Percentiles rank a stretch among this genome's conserved stretches.
These are phyloP conservation scores for Operophtera brumata DNA, from an alignment of 2,888 invertebrate species.

Conservation along the genomic window DNA sequence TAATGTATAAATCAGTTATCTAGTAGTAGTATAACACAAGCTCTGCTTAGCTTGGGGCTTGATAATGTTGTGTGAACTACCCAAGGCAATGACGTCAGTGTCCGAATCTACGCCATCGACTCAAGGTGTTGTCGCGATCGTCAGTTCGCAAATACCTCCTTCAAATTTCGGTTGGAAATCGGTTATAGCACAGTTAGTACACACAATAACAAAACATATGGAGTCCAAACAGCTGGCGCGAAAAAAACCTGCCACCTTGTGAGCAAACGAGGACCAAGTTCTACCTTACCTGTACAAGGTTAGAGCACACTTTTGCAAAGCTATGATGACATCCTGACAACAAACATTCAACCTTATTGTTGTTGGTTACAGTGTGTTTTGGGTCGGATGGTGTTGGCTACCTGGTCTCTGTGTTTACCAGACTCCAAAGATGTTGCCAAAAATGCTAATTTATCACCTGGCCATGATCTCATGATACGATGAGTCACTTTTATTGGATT, in stretches of 20 bases:
- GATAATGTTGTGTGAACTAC: no score
- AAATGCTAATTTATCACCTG: conserved; percentile 6
- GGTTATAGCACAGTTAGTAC: conserved; percentile 14
- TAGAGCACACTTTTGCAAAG: not conserved
- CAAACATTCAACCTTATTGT: not conserved
- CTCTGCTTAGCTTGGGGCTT: no score
- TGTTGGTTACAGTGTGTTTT: not conserved
- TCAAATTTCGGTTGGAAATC: not conserved
- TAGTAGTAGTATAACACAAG: no score
- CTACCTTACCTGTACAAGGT: not conserved
- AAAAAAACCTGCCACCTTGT: conserved; percentile 10
- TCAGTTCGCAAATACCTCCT: not conserved
- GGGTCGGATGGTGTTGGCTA: not conserved
- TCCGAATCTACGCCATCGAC: not conserved
- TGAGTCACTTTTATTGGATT: not conserved
- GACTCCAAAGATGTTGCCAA: not conserved
- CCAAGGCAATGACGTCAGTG: no score
- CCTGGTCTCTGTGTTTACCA: not conserved
- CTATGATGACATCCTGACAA: not conserved
- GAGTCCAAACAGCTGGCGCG: conserved; percentile 13
- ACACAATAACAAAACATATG: conserved; percentile 17
- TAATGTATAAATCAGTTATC: no score
- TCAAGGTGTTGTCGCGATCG: not conserved
- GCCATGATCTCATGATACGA: not conserved
- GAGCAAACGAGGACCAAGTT: not conserved